phyloP scores from a whole-genome alignment of 1,140 invertebrate genomes.

The Vanessa atalanta region DNA sequence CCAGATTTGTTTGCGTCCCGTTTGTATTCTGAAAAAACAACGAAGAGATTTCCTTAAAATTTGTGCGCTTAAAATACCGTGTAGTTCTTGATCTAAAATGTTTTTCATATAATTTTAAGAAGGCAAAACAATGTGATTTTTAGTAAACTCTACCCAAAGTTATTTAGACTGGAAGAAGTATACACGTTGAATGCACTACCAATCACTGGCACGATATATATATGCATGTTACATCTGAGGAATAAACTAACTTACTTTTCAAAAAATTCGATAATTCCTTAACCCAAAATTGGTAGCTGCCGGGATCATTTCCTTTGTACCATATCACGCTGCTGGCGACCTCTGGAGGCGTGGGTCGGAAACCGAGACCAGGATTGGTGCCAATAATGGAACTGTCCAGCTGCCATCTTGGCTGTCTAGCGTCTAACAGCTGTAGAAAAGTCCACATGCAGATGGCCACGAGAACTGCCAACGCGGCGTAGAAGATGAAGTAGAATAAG shows the following conservation, averaged over 20 bases:
- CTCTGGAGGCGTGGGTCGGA: slow-evolving; percentile 93
- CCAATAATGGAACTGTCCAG: slow-evolving; percentile 92
- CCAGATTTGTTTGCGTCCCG: slow-evolving; percentile 83
- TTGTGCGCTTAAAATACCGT: background rate
- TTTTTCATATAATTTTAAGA: background rate
- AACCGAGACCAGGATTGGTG: slow-evolving; percentile 95
- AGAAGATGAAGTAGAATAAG: slow-evolving; percentile 95
- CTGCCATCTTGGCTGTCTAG: slow-evolving; percentile 91
- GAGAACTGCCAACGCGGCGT: slow-evolving; percentile 91
- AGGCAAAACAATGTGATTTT: background rate
- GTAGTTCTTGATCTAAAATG: background rate
- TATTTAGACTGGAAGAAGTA: background rate
- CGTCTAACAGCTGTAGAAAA: slow-evolving; percentile 95
- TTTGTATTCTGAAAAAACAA: slow-evolving; percentile 83
- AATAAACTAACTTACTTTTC: slow-evolving; percentile 49
- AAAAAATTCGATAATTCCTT: slow-evolving; percentile 87
- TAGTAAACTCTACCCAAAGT: background rate
- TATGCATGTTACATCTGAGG: too few species aligned
- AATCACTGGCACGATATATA: too few species aligned
- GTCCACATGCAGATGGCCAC: slow-evolving; percentile 95
- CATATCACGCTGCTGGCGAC: slow-evolving; percentile 96
- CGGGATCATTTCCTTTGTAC: slow-evolving; percentile 89
- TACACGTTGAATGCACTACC: background rate
- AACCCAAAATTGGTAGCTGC: slow-evolving; percentile 90
- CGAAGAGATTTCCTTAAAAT: too few species aligned